Conservation (phyloP, 2,888 invertebrate genomes). For the Synanthedon andrenaeformis region DNA sequence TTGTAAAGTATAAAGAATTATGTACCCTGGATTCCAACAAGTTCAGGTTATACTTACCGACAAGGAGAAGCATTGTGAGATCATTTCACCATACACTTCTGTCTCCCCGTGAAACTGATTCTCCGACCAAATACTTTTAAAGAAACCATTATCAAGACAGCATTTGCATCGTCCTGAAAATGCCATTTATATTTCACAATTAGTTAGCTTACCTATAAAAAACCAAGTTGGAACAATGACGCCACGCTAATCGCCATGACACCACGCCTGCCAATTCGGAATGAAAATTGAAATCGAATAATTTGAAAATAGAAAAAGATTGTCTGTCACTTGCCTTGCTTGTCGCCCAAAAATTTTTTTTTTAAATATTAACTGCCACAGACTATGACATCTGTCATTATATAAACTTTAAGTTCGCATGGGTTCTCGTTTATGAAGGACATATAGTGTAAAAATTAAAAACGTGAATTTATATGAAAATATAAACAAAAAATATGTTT, state of each 20-base stretch:
- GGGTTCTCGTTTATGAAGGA: no score
- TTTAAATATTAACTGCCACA: no score
- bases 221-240: slow-evolving; percentile 4
- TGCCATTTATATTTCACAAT: no score
- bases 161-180: slow-evolving; percentile 25
- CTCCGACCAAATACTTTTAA: slow-evolving; percentile 36
- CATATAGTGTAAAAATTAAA: no score
- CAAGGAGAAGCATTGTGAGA: slow-evolving; percentile 37
- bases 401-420: no score
- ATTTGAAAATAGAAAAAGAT: background rate
- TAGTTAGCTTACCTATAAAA: background rate
- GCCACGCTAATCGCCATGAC: slow-evolving; percentile 4
- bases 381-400: no score
- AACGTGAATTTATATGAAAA: no score
- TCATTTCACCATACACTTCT: slow-evolving; percentile 41
- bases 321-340: background rate
- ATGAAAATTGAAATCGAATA: background rate
- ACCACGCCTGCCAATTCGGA: background rate
- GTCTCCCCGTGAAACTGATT: slow-evolving; percentile 17
- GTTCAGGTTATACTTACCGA: slow-evolving; percentile 24
- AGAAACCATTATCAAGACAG: slow-evolving; percentile 34
- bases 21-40: background rate
- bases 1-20: background rate
- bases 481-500: no score
- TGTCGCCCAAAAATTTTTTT: no score